Evolutionary conservation across 2,113 vertebrate species (phyloP), one percentile per base, ranked within the genome.

Genomic region (Phalacrocorax aristotelis): DNA sequence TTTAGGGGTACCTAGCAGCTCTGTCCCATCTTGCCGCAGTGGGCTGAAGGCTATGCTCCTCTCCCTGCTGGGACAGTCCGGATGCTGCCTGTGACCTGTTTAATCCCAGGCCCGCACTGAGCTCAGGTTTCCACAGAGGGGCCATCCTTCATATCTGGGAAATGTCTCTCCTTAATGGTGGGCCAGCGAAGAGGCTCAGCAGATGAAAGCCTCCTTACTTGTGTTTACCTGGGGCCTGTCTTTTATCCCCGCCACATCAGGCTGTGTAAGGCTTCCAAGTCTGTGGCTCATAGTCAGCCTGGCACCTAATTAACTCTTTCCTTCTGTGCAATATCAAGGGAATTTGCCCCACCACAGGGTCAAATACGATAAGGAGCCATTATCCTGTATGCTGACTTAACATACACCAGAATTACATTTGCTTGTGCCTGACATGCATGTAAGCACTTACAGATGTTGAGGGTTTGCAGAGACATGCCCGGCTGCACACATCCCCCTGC

Each of bases 251-350:
- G 0, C 26, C 93, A 97, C 93, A n/a, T 91, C 62, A 77, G 75
- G 52, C 78, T 52, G 66, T 36, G 69, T 82, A 76, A 87, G 81
- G 70, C 74, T 95, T 93, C 78, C 84, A 87, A 76, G 62, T 57
- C 79, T 76, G 80, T 65, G 83, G 83, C 60, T 92, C 55, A 44
- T 2, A 90, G 54, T 85, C 81, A 89, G 61, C 87, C 66, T 79
- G 89, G 87, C 89, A 96, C 36, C 15, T 95, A 97, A 96, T 96
- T 89, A 95, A 94, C 96, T 96, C 82, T 21, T 93, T 95, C 89
- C 69, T 96, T 90, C 84, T 97, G 90, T 74, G 70, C 81, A 94
- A 6, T 70, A 87, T 94, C 92, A 96, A 88, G 93, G 91, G 54
- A 90, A 85, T 93, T 80, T 94, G 82, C 82, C 78, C 58, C 90